Evolutionary conservation across 2,797 vertebrate species (phyloP), one percentile per base, ranked within the genome.

Genomic region (Odontamblyopus lacepedii): DNA sequence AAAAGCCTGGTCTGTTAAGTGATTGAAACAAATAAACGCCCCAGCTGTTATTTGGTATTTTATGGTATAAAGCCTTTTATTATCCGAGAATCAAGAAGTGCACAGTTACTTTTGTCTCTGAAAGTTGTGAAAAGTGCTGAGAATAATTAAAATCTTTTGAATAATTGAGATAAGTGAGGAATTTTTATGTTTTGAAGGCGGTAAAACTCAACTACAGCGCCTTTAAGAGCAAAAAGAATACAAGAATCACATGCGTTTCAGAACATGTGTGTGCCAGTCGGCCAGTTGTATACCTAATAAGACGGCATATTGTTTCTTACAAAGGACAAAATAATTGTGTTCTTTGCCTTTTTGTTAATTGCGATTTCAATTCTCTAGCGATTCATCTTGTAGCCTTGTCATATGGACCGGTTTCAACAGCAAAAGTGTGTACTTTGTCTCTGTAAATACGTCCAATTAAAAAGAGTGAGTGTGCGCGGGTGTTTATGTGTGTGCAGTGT

Each of bases 401-500:
- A 11, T 5, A 27, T 41, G 27, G 30, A 4, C 44, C 71, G 9
- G 55, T 73, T 63, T 44, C 35, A 30, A 72, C 70, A 62, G 61
- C 61, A 19, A 26, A 32, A 23, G 53, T 23, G 38, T n/a, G 64
- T 65, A 53, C 44, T 44, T 53, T 50, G 44, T 29, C 6, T 18
- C 69, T 73, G 53, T 38, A 56, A 68, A 63, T 35, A 15, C 65
- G 67, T 72, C 50, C 35, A 80, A 73, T 78, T 78, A 15, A 63
- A 56, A 48, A 48, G 44, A 29, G 69, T 41, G 5, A 18, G 8
- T 41, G 35, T 2, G 35, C 6, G 35, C 2, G 4, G 4, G 32
- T 6, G 4, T 35, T 35, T 35, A 35, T 35, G 35, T 38, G n/a
- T 74, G 61, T 56, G 26, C 12, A 56, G 57, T 70, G 71, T 75